Evolutionary conservation across 2,113 vertebrate genomes (phyloP), one percentile per base, ranked within the genome.

Genomic region (Struthidea cinerea): DNA sequence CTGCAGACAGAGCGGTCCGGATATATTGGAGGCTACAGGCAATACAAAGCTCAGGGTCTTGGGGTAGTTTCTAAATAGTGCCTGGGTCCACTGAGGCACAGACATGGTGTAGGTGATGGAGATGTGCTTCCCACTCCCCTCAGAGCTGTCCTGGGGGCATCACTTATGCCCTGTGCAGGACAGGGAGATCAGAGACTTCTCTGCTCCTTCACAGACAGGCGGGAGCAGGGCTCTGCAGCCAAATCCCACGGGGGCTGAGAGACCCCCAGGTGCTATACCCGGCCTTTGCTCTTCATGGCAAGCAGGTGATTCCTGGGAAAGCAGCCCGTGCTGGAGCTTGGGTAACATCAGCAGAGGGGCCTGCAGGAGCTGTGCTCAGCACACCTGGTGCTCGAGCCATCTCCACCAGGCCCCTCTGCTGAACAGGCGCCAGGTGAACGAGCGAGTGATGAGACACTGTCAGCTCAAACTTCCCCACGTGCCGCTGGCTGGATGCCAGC

Each of bases 91-190:
- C 32, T 6, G 37, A 57, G 65, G 44, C 44, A 71, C 8, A 73
- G 39, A 35, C 1, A 7, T 0, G 5, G 56, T 1, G 1, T 1
- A 50, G 44, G 8, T 37, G 74, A 53, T 57, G 6, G 19, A 87
- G n/a, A 70, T 41, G 20, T 59, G 22, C 30, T 82, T 41, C 60
- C 69, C 20, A 16, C 13, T 33, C 23, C 50, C 44, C 21, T 47
- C 2, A 7, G 74, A 70, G 35, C 30, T 57, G n/a, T 26, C 37
- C 64, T 50, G 65, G 15, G 28, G 71, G 2, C 37, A 65, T 10
- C 3, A 2, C 28, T 39, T 19, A n/a, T 27, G 21, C 5, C 23
- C 55, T 22, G 16, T 11, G 16, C 1, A 6, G 65, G 19, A 47
- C 13, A 7, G 55, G 27, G 33, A 67, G 10, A 32, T 12, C 3